A percentile compares a stretch with the other conserved stretches of the same genome.
Evolutionary conservation across 2,888 invertebrate species (phyloP).

Genomic region (Drosophila paranaensis): DNA sequence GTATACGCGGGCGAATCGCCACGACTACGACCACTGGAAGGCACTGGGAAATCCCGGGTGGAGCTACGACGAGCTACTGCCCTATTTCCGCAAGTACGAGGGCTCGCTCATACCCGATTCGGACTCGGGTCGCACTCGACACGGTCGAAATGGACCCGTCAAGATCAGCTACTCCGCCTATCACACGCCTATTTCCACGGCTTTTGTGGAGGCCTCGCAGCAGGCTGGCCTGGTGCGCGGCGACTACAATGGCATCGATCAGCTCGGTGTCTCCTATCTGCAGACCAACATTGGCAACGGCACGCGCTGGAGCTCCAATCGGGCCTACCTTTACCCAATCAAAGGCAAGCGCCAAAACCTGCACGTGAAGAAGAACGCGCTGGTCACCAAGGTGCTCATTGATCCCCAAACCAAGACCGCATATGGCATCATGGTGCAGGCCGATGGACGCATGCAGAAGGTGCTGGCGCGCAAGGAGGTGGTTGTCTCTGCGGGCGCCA

Average conservation of each 20-base stretch:
- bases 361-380: constrained; percentile 86
- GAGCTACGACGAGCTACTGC: constrained; percentile 89
- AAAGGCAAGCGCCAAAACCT: constrained; percentile 86
- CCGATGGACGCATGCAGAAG: constrained; percentile 83
- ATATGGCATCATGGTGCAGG: constrained; percentile 86
- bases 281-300: constrained; percentile 87
- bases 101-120: constrained; percentile 87
- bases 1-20: constrained; percentile 89
- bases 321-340: constrained; percentile 87
- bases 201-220: constrained; percentile 87
- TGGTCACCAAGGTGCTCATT: constrained; percentile 87
- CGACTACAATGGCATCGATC: constrained; percentile 88
- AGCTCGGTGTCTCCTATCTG: constrained; percentile 87
- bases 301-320: constrained; percentile 86
- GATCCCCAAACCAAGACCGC: constrained; percentile 85
- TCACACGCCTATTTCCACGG: constrained; percentile 86
- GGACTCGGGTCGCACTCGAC: constrained; percentile 84
- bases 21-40: constrained; percentile 92
- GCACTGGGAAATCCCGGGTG: constrained; percentile 89
- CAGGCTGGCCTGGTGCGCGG: constrained; percentile 87
- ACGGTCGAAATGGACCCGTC: constrained; percentile 86
- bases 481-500: constrained; percentile 90
- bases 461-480: constrained; percentile 88
- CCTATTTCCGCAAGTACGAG: constrained; percentile 92
- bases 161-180: constrained; percentile 86